These are phyloP conservation scores for Tauraco erythrolophus DNA, from an alignment of 2,113 vertebrate genomes.

Conservation along the genomic window DNA sequence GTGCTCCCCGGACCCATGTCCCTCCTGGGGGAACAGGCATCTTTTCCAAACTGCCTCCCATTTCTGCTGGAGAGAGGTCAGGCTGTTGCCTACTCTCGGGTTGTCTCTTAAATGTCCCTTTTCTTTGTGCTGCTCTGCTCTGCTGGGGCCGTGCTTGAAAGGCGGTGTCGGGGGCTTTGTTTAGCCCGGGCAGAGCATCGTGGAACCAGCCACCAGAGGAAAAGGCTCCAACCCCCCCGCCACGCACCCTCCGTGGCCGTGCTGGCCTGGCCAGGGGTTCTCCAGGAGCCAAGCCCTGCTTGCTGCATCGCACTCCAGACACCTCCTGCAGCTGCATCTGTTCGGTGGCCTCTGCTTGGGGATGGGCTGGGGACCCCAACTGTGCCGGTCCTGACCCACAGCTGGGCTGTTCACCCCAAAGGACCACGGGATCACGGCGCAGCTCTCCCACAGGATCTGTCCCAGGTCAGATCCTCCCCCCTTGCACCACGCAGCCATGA, in stretches of 20 bases:
- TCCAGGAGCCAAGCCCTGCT: background rate
- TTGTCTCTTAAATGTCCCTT: background rate
- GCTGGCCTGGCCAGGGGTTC: background rate
- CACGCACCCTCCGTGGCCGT: fast-evolving
- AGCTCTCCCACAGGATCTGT: background rate
- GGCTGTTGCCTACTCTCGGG: fast-evolving
- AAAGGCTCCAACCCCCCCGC: background rate
- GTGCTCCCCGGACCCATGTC: background rate
- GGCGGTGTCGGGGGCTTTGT: background rate
- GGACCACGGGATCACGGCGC: fast-evolving
- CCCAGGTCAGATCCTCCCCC: background rate
- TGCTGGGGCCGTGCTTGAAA: background rate
- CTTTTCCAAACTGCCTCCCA: background rate
- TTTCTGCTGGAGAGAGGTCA: background rate
- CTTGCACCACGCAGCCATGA: background rate
- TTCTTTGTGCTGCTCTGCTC: background rate
- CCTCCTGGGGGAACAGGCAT: background rate
- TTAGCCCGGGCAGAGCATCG: background rate
- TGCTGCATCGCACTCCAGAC: background rate
- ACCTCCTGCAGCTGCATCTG: background rate
- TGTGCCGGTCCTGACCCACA: background rate
- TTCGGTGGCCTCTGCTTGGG: background rate
- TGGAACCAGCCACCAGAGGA: background rate
- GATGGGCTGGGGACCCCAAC: background rate
- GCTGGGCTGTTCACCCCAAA: fast-evolving